A percentile compares a stretch with the other conserved stretches of the same genome.
Evolutionary conservation across 2,888 invertebrate species (phyloP).

Genomic region (Aphrophora alni): DNA sequence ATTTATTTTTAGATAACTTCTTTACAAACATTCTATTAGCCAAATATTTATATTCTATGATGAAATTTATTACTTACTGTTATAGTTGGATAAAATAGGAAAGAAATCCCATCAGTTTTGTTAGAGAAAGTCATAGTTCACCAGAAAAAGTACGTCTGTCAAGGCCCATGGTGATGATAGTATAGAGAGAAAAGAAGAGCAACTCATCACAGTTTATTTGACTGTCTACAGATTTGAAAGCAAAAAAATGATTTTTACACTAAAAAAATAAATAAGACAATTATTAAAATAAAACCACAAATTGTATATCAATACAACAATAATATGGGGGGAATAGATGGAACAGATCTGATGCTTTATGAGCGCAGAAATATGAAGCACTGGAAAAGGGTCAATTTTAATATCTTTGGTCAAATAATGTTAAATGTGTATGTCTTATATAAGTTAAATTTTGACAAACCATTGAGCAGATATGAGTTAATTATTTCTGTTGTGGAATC

Average conservation of each 20-base stretch:
- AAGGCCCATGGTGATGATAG: too few relatives aligned
- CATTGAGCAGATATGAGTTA: constrained; percentile 6
- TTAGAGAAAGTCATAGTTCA: too few relatives aligned
- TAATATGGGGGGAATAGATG: constrained; percentile 20
- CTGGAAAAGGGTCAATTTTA: constrained; percentile 17
- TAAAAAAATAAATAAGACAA: not conserved
- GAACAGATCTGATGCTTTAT: constrained; percentile 22
- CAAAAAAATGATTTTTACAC: too few relatives aligned
- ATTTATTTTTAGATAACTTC: too few relatives aligned
- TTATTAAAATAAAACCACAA: constrained; percentile 13
- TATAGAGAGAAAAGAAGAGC: too few relatives aligned
- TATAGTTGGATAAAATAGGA: too few relatives aligned
- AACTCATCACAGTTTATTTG: not conserved
- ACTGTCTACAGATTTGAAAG: too few relatives aligned
- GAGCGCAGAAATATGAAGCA: constrained; percentile 16
- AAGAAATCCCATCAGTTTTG: too few relatives aligned
- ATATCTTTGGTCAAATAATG: constrained; percentile 20
- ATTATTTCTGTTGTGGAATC: constrained; percentile 9
- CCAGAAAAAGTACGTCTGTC: too few relatives aligned
- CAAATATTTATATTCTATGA: too few relatives aligned
- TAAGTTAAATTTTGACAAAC: constrained; percentile 19
- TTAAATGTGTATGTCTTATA: constrained; percentile 14
- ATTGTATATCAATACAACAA: constrained; percentile 13
- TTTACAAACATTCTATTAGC: too few relatives aligned
- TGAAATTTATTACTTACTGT: too few relatives aligned